Percentiles rank a stretch among this genome's conserved stretches.
phyloP scores from a whole-genome alignment of 2,113 vertebrate species.

The Tychaedon coryphoeus region DNA sequence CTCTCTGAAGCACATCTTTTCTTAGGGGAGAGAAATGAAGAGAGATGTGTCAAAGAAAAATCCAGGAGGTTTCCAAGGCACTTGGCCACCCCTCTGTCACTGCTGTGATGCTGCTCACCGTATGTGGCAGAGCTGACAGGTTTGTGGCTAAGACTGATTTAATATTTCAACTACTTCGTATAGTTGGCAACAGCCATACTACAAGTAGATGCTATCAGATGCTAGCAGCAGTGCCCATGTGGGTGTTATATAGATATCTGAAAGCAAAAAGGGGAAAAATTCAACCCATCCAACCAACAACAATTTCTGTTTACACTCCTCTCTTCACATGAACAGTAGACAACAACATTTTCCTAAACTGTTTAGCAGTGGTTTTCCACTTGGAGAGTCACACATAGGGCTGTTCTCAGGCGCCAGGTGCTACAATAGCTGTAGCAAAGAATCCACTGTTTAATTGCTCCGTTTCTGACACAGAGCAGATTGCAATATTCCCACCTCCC shows the following conservation, averaged over 20 bases:
- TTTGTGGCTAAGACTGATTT: background rate
- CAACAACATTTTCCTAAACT: background rate
- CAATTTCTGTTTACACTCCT: background rate
- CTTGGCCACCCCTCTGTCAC: background rate
- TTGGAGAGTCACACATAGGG: fast-evolving
- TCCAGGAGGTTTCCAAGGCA: background rate
- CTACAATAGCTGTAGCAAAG: background rate
- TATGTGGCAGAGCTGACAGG: background rate
- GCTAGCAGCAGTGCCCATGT: fast-evolving
- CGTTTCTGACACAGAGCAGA: background rate
- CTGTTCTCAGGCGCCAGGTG: background rate
- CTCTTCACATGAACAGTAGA: background rate
- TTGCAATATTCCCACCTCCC: background rate
- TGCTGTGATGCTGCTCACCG: fast-evolving
- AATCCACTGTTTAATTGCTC: background rate
- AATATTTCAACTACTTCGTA: background rate
- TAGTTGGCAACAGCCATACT: background rate
- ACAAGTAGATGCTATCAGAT: background rate
- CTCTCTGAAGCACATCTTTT: background rate
- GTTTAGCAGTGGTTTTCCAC: background rate
- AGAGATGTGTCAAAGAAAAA: background rate
- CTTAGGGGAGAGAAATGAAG: background rate
- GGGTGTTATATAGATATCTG: background rate
- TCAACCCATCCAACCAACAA: fast-evolving
- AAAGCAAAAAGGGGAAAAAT: background rate